Base-by-base conservation (phyloP, 2,113 vertebrate genomes). In the Nanger granti region DNA sequence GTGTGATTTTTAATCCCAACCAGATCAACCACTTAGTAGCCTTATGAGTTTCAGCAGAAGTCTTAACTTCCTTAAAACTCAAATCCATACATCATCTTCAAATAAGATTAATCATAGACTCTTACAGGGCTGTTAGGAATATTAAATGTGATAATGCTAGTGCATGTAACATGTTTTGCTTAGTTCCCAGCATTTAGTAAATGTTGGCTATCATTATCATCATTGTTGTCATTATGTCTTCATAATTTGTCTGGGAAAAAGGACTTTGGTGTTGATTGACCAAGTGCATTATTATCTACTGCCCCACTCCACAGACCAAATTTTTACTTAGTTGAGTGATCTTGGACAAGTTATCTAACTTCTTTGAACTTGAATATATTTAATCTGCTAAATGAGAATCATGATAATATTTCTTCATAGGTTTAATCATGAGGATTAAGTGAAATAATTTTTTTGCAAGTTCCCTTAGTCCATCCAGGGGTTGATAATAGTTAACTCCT, bases 361-460 rank as follows among this genome's bases (percentile, higher is more conserved):
- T 92, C 47, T 89, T 96, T 93, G 87, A 83, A 44, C n/a, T n/a
- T 60, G n/a, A 95, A 91, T 91, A 89, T 96, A 92, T 93, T 86
- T 97, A 92, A 80, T 91, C 37, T 95, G 37, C 29, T 93, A 91
- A 95, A 97, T 89, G 34, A 85, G 52, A 95, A 94, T 90, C 15
- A 29, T 87, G 89, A 59, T 93, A 97, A 82, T 96, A 79, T 34
- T 54, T 93, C 29, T n/a, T 96, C 34, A 44, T 93, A 82, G 52
- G 14, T 92, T 97, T 95, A 92, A 89, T 97, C 79, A 57, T 89
- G 54, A 87, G 44, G 22, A 85, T 90, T 93, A 92, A 86, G 76
- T 96, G 60, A 96, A 96, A n/a, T 96, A 80, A 87, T 93, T 93
- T 89, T 49, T 89, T 57, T 80, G 22, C 1, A 87, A 41, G 22